These are phyloP conservation scores for Polydrusus pterygomalis DNA, from an alignment of 2,888 invertebrate species.

Conservation along the genomic window DNA sequence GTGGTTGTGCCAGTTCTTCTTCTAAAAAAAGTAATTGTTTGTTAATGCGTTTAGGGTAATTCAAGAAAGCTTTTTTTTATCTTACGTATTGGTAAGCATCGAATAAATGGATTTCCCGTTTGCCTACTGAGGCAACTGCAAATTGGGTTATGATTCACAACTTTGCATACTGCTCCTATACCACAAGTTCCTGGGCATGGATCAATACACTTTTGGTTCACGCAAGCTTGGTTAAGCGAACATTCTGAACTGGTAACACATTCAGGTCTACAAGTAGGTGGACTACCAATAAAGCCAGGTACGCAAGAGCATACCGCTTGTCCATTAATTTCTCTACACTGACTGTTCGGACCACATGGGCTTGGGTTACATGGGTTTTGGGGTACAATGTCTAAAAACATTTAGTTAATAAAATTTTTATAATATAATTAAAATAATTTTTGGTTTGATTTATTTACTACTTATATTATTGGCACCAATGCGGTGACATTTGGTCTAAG, in stretches of 20 bases:
- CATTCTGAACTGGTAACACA: conserved; percentile 77
- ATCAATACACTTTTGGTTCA: conserved; percentile 77
- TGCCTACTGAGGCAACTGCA: conserved; percentile 75
- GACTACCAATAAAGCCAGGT: conserved; percentile 75
- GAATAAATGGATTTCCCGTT: conserved; percentile 80
- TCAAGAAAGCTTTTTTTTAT: conserved; percentile 16
- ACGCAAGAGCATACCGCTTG: conserved; percentile 77
- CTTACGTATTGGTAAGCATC: conserved; percentile 75
- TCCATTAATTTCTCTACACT: conserved; percentile 74
- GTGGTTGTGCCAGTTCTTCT: conserved; percentile 58
- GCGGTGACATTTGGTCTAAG: too few species aligned
- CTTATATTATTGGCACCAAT: too few species aligned
- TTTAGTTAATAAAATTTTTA: neutral
- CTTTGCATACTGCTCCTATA: conserved; percentile 74
- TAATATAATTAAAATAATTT: neutral
- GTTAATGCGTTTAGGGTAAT: conserved; percentile 27
- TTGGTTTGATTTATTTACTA: too few species aligned
- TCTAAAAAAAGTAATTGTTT: conserved; percentile 39
- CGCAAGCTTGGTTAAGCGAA: conserved; percentile 74
- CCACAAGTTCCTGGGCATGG: conserved; percentile 78
- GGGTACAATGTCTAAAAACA: conserved; percentile 56
- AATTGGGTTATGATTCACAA: conserved; percentile 76
- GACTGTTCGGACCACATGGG: conserved; percentile 76
- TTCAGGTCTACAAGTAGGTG: conserved; percentile 76
- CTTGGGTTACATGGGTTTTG: conserved; percentile 75